These are phyloP conservation scores for Pempheris klunzingeri DNA, from an alignment of 2,797 vertebrate genomes.

Conservation along the genomic window DNA sequence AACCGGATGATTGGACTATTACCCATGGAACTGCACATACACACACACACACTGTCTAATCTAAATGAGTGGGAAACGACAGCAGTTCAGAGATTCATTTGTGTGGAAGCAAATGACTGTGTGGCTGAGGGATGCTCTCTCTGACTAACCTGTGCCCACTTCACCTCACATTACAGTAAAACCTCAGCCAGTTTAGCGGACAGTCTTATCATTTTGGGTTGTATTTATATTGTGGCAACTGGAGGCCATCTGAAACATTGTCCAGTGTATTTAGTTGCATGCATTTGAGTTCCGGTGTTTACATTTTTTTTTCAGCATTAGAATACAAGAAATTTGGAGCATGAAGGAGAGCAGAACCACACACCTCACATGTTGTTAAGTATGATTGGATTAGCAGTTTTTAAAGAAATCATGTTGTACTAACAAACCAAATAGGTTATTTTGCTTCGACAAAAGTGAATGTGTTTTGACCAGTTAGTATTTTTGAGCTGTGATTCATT, in stretches of 20 bases:
- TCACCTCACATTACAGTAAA: not conserved
- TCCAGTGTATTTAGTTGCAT: not conserved
- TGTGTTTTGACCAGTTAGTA: not conserved
- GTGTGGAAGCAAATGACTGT: too few species aligned
- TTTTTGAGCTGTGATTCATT: not conserved
- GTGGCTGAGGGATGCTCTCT: conserved; percentile 31
- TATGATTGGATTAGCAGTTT: not conserved
- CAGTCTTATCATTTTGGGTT: not conserved
- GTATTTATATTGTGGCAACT: too few species aligned
- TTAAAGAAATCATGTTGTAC: not conserved
- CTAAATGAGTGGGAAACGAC: not conserved
- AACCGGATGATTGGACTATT: conserved; percentile 14
- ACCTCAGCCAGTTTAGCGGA: not conserved
- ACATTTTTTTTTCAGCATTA: not conserved
- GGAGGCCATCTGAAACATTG: not conserved
- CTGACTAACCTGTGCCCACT: not conserved
- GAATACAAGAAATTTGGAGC: not conserved
- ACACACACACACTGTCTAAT: not conserved
- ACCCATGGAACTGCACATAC: not conserved
- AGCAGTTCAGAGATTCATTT: too few species aligned
- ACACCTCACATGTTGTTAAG: too few species aligned
- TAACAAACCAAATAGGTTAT: not conserved
- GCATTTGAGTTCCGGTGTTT: not conserved
- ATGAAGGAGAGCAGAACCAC: not conserved
- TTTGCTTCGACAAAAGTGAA: not conserved